phyloP scores from a whole-genome alignment of 2,113 vertebrate genomes.

The Ivindomyrus marchei region DNA sequence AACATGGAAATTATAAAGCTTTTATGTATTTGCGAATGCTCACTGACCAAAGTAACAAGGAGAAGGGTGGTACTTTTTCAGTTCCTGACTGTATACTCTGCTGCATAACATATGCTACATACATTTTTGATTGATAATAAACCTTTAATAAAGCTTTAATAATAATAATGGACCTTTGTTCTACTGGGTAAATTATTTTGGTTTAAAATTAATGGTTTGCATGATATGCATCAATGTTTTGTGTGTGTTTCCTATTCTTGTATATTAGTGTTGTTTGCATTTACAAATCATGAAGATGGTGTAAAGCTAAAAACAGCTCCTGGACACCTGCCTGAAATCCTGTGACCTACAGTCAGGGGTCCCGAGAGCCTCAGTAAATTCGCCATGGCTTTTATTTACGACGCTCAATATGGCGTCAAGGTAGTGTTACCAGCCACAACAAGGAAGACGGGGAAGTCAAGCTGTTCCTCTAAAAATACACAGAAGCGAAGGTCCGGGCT shows the following conservation, averaged over 20 bases:
- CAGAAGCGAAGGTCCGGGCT: neutral
- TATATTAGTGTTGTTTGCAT: neutral
- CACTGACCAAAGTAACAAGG: neutral
- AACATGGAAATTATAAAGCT: neutral
- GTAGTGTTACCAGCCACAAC: neutral
- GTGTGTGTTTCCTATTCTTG: neutral
- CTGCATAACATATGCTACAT: neutral
- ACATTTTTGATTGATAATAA: neutral
- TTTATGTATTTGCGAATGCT: neutral
- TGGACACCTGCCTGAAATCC: neutral
- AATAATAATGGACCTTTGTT: neutral
- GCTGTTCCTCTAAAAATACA: slow-evolving; percentile 4
- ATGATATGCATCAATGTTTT: neutral
- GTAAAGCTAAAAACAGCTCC: neutral
- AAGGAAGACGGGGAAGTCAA: neutral
- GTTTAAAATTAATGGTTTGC: neutral
- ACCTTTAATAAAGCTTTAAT: neutral
- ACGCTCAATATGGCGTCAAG: neutral
- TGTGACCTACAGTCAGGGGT: neutral
- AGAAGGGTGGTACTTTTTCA: neutral
- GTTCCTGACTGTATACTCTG: neutral
- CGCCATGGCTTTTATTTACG: neutral
- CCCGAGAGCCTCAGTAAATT: neutral
- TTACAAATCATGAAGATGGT: neutral
- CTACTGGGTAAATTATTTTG: neutral